Conservation (phyloP, 2,888 invertebrate species). For the Anarsia innoxiella region DNA sequence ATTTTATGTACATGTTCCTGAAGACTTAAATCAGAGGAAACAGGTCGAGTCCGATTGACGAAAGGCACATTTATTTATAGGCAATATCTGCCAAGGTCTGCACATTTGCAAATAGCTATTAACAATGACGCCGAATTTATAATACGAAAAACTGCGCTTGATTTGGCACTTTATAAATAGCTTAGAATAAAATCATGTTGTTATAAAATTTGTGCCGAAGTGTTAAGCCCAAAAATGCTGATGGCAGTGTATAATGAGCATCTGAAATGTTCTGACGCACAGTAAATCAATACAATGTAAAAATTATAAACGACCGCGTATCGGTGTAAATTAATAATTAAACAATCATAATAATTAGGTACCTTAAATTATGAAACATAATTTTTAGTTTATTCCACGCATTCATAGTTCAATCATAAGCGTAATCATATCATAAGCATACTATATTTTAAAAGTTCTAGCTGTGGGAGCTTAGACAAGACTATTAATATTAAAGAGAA, state of each 20-base stretch:
- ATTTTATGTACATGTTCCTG: slow-evolving; percentile 31
- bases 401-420: slow-evolving; percentile 36
- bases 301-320: background rate
- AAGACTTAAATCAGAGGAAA: slow-evolving; percentile 15
- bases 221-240: slow-evolving; percentile 29
- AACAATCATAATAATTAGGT: too few relatives aligned
- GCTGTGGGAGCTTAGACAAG: slow-evolving; percentile 45
- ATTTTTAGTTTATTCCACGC: slow-evolving; percentile 26
- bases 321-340: slow-evolving; percentile 4
- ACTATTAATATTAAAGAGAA: slow-evolving; percentile 31
- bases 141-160: background rate
- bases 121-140: slow-evolving; percentile 2
- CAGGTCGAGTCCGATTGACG: slow-evolving; percentile 24
- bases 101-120: slow-evolving; percentile 3
- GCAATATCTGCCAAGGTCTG: slow-evolving; percentile 31
- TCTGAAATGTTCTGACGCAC: slow-evolving; percentile 46
- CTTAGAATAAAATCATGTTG: background rate
- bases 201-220: slow-evolving; percentile 3
- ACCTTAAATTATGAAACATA: slow-evolving; percentile 28
- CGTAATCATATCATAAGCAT: slow-evolving; percentile 46
- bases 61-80: slow-evolving; percentile 55
- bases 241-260: slow-evolving; percentile 65
- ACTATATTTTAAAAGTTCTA: slow-evolving; percentile 31
- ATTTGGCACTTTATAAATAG: slow-evolving; percentile 11
- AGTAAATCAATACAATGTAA: slow-evolving; percentile 17